Evolutionary conservation across 2,113 vertebrate genomes (phyloP).

Genomic region (Cottus gobio): DNA sequence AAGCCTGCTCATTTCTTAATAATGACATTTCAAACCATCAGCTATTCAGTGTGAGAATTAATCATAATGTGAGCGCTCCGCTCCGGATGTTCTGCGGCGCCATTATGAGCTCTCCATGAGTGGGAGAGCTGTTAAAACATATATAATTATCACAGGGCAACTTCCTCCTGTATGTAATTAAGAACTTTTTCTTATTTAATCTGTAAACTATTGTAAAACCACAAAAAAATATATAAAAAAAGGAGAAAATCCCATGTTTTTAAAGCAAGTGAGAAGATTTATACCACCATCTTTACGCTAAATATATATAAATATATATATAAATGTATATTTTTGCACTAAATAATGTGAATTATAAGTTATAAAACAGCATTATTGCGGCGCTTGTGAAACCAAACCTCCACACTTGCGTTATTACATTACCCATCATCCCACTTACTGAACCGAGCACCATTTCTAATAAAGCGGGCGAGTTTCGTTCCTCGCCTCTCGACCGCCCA

Average conservation of each 20-base stretch:
- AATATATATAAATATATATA: no score
- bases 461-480: slow-evolving; percentile 17
- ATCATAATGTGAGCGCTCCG: slow-evolving; percentile 32
- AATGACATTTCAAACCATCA: slow-evolving; percentile 16
- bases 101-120: slow-evolving; percentile 21
- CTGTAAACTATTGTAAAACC: neutral
- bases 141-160: slow-evolving; percentile 29
- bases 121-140: slow-evolving; percentile 42
- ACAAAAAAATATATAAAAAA: no score
- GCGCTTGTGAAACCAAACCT: neutral
- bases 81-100: slow-evolving; percentile 13
- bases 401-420: neutral
- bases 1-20: neutral
- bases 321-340: neutral
- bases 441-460: slow-evolving; percentile 13
- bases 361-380: neutral
- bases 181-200: neutral
- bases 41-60: slow-evolving; percentile 46
- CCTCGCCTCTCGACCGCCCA: slow-evolving; percentile 38
- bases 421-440: neutral
- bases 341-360: neutral
- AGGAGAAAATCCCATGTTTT: neutral
- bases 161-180: neutral
- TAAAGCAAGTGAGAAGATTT: neutral
- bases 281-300: neutral